phyloP scores from a whole-genome alignment of 2,113 vertebrate species.

The Nothobranchius kuhntae region DNA sequence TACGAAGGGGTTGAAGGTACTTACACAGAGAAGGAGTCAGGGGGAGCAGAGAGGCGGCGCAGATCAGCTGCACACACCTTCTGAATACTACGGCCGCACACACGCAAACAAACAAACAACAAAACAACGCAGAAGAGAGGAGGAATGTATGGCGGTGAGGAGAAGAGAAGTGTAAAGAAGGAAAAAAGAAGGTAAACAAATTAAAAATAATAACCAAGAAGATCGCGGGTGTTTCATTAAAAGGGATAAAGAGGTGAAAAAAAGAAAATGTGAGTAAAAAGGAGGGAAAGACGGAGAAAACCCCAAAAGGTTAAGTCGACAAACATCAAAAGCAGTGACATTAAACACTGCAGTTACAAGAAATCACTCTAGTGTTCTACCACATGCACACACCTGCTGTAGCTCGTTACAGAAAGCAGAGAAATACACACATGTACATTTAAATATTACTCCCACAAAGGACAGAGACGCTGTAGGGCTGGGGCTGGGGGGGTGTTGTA shows the following conservation, averaged over 20 bases:
- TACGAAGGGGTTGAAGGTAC: slow-evolving; percentile 79
- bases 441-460: slow-evolving; percentile 29
- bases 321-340: slow-evolving; percentile 54
- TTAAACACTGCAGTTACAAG: slow-evolving; percentile 36
- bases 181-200: slow-evolving; percentile 26
- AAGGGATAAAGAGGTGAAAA: slow-evolving; percentile 57
- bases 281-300: slow-evolving; percentile 60
- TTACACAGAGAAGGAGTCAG: slow-evolving; percentile 98
- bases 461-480: slow-evolving; percentile 18
- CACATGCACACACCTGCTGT: slow-evolving; percentile 26
- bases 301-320: slow-evolving; percentile 70
- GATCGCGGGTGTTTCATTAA: slow-evolving; percentile 11
- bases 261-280: slow-evolving; percentile 16
- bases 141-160: slow-evolving; percentile 69
- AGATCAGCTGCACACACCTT: slow-evolving; percentile 97
- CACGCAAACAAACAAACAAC: slow-evolving; percentile 31
- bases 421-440: slow-evolving; percentile 29
- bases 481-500: slow-evolving; percentile 24
- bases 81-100: slow-evolving; percentile 87
- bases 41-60: slow-evolving; percentile 98
- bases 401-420: slow-evolving; percentile 8
- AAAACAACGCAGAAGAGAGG: slow-evolving; percentile 24
- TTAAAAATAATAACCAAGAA: slow-evolving; percentile 27
- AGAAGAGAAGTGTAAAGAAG: not conserved
- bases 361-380: slow-evolving; percentile 6